Percentiles rank a stretch among this genome's conserved stretches.
Conservation (phyloP, 1,140 invertebrate species). For the Vanessa tameamea region DNA sequence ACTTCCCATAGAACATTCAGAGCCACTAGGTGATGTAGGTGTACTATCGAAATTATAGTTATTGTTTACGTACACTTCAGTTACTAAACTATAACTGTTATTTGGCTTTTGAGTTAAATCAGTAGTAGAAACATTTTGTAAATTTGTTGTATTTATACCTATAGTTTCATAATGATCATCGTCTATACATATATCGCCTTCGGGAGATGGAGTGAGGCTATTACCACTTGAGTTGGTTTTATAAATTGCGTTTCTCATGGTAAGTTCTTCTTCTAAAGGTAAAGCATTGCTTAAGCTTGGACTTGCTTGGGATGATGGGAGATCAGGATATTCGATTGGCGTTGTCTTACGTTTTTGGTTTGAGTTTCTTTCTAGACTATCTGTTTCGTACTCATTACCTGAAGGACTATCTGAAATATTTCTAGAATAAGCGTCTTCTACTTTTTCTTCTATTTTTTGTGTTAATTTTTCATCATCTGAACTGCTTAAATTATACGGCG, state of each 20-base stretch:
- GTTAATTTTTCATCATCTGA: slow-evolving; percentile 64
- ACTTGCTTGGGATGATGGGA: slow-evolving; percentile 85
- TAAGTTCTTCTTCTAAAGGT: slow-evolving; percentile 89
- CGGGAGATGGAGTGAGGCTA: slow-evolving; percentile 82
- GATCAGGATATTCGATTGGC: slow-evolving; percentile 83
- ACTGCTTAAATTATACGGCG: slow-evolving; percentile 62
- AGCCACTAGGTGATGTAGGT: slow-evolving; percentile 82
- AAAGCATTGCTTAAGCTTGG: slow-evolving; percentile 85
- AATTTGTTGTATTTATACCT: slow-evolving; percentile 56
- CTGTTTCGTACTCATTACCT: slow-evolving; percentile 86
- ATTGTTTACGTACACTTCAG: slow-evolving; percentile 89
- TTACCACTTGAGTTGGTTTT: slow-evolving; percentile 81
- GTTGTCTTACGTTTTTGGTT: slow-evolving; percentile 81
- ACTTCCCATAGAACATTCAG: slow-evolving; percentile 83
- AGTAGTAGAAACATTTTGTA: slow-evolving; percentile 19
- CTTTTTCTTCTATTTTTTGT: slow-evolving; percentile 38
- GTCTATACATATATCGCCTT: slow-evolving; percentile 75
- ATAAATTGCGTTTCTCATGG: slow-evolving; percentile 87
- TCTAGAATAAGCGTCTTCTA: slow-evolving; percentile 41
- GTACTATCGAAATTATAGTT: slow-evolving; percentile 85
- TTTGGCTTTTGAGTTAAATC: slow-evolving; percentile 42
- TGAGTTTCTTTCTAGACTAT: slow-evolving; percentile 87
- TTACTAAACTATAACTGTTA: slow-evolving; percentile 85
- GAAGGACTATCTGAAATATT: slow-evolving; percentile 56
- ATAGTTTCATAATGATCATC: slow-evolving; percentile 78